Evolutionary conservation across 2,888 invertebrate genomes (phyloP), one percentile per base, ranked within the genome.

Genomic region (Desoria tigrina): DNA sequence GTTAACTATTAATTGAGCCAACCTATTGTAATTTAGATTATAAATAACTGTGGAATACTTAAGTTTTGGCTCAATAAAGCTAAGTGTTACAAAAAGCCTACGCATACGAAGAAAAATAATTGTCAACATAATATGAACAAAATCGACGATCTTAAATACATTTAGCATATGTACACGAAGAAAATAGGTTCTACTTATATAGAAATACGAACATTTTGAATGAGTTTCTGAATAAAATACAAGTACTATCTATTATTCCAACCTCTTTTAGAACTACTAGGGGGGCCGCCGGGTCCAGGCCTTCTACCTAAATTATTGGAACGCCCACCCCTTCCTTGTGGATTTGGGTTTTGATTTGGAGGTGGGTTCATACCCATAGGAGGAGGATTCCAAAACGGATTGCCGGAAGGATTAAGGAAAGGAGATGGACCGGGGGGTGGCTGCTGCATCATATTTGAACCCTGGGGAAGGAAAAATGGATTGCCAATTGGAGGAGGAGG

Each of bases 351-450:
- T 45, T 45, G 45, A n/a, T n/a, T n/a, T 32, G 32, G 32, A 21
- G 45, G 39, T 11, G 66, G 42, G 39, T 68, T 70, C 66, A 68
- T 68, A 27, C 42, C 54, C 57, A 63, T 63, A 9, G 65, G 68
- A 57, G 65, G 65, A 56, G 66, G 68, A 42, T 63, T 65, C 66
- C 74, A 74, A 55, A 74, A 75, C n/a, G 74, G 75, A 69, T 72
- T 72, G 42, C 64, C 70, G 16, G 72, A 58, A 23, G 72, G 73
- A 57, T 73, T 71, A 7, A 72, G 63, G 58, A 72, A 73, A 18
- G 71, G 68, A 1, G 71, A 68, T 11, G 71, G 72, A 11, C 69
- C 72, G 27, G 63, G 60, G 23, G 72, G 68, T 6, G 56, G 62
- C 27, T 42, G 63, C 14, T 23, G 50, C 26, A 53, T 51, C 2